Evolutionary conservation across 2,113 vertebrate species (phyloP).

Genomic region (Lamprotornis superbus): DNA sequence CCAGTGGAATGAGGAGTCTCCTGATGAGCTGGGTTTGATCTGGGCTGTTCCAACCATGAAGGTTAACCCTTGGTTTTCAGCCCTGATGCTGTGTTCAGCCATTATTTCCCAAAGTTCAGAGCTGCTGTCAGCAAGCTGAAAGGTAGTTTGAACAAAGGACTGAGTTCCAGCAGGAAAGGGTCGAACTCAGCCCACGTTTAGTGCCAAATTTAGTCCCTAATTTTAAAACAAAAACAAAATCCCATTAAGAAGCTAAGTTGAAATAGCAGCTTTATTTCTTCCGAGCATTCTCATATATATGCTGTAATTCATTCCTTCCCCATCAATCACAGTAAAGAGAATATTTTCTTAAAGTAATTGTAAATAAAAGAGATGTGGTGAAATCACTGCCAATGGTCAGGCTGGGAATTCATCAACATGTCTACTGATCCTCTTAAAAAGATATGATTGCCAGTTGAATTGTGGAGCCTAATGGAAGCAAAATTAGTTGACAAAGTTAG

Average conservation of each 20-base stretch:
- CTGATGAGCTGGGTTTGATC: neutral
- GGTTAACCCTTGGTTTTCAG: neutral
- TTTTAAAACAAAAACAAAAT: neutral
- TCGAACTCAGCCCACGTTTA: neutral
- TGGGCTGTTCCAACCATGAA: neutral
- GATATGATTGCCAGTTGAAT: slow-evolving; percentile 21
- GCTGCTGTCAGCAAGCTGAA: neutral
- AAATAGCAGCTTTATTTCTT: slow-evolving; percentile 13
- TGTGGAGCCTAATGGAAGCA: slow-evolving; percentile 29
- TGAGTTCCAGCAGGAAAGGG: neutral
- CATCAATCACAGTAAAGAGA: slow-evolving; percentile 8
- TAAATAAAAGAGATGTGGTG: slow-evolving; percentile 27
- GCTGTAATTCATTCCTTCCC: neutral
- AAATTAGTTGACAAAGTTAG: slow-evolving; percentile 15
- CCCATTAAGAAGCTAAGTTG: neutral
- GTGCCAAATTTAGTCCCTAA: neutral
- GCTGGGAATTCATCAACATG: slow-evolving; percentile 46
- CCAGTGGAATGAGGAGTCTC: neutral
- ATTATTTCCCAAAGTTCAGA: neutral
- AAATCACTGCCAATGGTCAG: slow-evolving; percentile 28
- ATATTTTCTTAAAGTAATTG: slow-evolving; percentile 31
- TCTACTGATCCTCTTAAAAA: slow-evolving; percentile 43
- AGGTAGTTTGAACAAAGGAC: neutral
- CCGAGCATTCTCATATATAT: neutral
- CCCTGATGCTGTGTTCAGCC: neutral